These are phyloP conservation scores for Halichondria panicea DNA, from an alignment of 37 sponge, comb jelly and placozoan species.

Conservation along the genomic window DNA sequence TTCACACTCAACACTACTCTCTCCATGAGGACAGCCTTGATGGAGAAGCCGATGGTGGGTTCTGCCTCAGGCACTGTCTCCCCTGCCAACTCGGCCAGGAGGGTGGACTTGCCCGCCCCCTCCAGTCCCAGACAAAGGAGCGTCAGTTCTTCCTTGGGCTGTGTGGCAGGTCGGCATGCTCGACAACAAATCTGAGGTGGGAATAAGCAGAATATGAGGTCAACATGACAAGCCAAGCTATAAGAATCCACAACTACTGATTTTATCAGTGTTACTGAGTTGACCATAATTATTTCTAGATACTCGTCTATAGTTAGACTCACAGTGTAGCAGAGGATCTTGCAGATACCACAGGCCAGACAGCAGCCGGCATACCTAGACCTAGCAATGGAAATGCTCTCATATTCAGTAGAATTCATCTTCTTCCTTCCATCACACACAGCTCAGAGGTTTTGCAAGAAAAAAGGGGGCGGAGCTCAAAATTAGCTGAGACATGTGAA, in stretches of 20 bases:
- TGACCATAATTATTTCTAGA: background rate
- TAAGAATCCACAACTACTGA: background rate
- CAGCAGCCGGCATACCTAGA: conserved; percentile 17
- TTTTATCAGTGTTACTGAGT: background rate
- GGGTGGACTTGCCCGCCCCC: conserved; percentile 83
- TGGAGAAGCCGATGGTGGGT: conserved; percentile 68
- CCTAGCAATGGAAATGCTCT: too few relatives aligned
- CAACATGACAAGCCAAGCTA: background rate
- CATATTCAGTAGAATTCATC: too few relatives aligned
- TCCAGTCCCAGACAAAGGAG: conserved; percentile 63
- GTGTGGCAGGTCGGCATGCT: conserved; percentile 18
- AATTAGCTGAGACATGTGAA: too few relatives aligned
- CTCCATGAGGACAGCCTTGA: conserved; percentile 35
- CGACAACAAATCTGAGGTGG: conserved; percentile 21
- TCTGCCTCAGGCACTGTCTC: conserved; percentile 25
- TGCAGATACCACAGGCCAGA: conserved; percentile 59
- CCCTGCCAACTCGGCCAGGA: conserved; percentile 47
- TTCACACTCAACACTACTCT: conserved; percentile 46
- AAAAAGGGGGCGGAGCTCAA: too few relatives aligned
- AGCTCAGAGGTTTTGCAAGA: too few relatives aligned
- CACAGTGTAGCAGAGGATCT: conserved; percentile 48
- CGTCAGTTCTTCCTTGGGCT: conserved; percentile 33
- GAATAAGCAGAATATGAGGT: background rate
- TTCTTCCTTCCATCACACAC: too few relatives aligned
- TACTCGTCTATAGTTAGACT: conserved; percentile 1